Evolutionary conservation across 2,888 invertebrate genomes (phyloP).

Genomic region (Aplocera efformata): DNA sequence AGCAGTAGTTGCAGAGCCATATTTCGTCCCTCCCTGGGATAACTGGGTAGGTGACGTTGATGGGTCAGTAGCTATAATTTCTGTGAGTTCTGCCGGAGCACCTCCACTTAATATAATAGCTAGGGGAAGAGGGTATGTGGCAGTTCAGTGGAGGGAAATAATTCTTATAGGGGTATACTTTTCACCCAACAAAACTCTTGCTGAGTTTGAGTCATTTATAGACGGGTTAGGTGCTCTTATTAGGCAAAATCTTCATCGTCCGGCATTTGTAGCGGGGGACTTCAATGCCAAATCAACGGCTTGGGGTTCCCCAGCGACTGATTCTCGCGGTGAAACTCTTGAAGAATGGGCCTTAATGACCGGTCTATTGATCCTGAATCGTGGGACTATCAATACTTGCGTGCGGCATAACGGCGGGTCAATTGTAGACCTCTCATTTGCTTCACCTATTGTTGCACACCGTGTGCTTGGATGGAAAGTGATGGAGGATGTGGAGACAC

Average conservation of each 20-base stretch:
- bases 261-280: conserved; percentile 11
- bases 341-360: conserved; percentile 17
- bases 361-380: conserved; percentile 15
- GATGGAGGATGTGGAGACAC: conserved; percentile 3
- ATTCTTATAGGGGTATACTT: neutral
- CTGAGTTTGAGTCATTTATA: conserved; percentile 12
- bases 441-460: conserved; percentile 5
- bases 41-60: conserved; percentile 1
- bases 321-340: conserved; percentile 14
- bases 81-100: neutral
- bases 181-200: neutral
- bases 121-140: neutral
- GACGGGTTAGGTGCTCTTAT: conserved; percentile 3
- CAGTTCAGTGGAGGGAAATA: neutral
- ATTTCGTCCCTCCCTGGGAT: neutral
- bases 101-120: neutral
- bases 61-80: neutral
- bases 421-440: conserved; percentile 13
- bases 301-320: conserved; percentile 16
- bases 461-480: conserved; percentile 7
- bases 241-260: neutral
- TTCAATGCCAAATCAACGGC: conserved; percentile 18
- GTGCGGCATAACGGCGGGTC: conserved; percentile 26
- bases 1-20: conserved; percentile 1
- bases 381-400: conserved; percentile 22